phyloP scores from a whole-genome alignment of 2,888 invertebrate species.

The Phragmatobia fuliginosa region DNA sequence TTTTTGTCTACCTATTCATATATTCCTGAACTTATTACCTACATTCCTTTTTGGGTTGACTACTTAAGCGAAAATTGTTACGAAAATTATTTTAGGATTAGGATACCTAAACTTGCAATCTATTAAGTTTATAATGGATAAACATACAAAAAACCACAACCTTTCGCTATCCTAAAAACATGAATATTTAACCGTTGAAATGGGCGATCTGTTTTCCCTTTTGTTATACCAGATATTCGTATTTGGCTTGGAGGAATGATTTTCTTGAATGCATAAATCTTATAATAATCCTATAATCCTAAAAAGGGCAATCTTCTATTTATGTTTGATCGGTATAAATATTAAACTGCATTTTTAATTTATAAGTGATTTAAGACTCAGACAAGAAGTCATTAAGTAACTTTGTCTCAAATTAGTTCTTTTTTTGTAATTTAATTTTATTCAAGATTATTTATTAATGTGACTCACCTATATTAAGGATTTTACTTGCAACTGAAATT shows the following conservation, averaged over 20 bases:
- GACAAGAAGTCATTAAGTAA: not conserved
- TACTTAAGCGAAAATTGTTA: slow-evolving; percentile 24
- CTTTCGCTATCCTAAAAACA: slow-evolving; percentile 14
- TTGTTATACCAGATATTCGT: slow-evolving; percentile 3
- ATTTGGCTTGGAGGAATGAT: not conserved
- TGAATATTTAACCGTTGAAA: not conserved
- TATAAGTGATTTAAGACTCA: not conserved
- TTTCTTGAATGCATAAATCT: slow-evolving; percentile 2
- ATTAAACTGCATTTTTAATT: not conserved
- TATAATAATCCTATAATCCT: not conserved
- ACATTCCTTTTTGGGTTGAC: slow-evolving; percentile 10
- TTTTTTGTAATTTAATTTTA: no score
- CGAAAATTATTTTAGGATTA: slow-evolving; percentile 27
- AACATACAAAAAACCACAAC: slow-evolving; percentile 17
- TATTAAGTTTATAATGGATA: slow-evolving; percentile 29
- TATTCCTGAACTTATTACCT: not conserved
- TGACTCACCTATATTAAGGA: no score
- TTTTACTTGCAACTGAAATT: no score
- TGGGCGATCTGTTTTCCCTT: slow-evolving; percentile 5
- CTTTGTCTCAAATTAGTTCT: not conserved
- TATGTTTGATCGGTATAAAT: not conserved
- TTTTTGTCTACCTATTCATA: not conserved
- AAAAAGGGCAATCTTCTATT: not conserved
- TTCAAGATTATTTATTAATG: not conserved
- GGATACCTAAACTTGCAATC: slow-evolving; percentile 22